phyloP scores from a whole-genome alignment of 2,797 vertebrate genomes.

The Melanotaenia boesemani region DNA sequence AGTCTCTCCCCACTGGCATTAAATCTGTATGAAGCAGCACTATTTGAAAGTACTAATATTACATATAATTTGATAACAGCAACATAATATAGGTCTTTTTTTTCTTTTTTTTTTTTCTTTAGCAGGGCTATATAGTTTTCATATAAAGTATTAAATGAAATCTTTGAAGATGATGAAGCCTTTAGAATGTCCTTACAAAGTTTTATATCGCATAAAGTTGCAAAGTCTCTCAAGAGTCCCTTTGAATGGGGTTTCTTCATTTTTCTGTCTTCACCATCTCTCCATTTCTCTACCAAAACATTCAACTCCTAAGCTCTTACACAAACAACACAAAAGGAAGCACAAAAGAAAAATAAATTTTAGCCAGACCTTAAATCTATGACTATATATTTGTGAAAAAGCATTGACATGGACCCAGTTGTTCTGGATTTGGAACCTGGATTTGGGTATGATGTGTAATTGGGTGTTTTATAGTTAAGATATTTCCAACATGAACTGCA shows the following conservation, averaged over 20 bases:
- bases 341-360: constrained; percentile 37
- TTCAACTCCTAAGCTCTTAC: constrained; percentile 40
- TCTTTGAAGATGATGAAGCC: constrained; percentile 56
- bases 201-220: constrained; percentile 60
- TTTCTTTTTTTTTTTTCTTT: constrained; percentile 15
- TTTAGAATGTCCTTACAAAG: constrained; percentile 61
- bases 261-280: constrained; percentile 49
- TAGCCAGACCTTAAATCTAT: constrained; percentile 42
- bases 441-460: constrained; percentile 26
- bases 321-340: constrained; percentile 40
- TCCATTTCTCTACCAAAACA: constrained; percentile 47
- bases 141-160: constrained; percentile 74
- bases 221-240: constrained; percentile 53
- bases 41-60: constrained; percentile 76
- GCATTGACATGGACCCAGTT: constrained; percentile 28
- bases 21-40: constrained; percentile 76
- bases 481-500: constrained; percentile 48
- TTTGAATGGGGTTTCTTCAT: constrained; percentile 66
- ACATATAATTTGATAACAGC: constrained; percentile 76
- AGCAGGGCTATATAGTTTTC: constrained; percentile 70
- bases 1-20: constrained; percentile 67
- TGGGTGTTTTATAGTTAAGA: constrained; percentile 43
- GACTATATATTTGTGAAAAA: constrained; percentile 33
- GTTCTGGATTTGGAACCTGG: constrained; percentile 29
- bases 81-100: constrained; percentile 71